phyloP scores from a whole-genome alignment of 2,888 invertebrate genomes.

The Caenorhabditis doughertyi region DNA sequence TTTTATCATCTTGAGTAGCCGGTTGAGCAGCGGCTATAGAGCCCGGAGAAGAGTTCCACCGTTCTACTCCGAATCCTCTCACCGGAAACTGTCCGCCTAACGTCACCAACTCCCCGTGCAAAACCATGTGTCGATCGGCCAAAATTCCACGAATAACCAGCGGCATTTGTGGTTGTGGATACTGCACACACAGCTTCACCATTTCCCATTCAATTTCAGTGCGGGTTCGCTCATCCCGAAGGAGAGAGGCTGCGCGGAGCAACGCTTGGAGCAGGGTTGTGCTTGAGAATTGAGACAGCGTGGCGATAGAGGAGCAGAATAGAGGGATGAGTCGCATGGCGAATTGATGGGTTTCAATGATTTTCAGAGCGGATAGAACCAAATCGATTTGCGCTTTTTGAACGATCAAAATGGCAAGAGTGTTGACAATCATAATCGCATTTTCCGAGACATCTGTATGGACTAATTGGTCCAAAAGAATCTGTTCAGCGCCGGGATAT shows the following conservation, averaged over 20 bases:
- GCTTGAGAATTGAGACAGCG: conserved; percentile 65
- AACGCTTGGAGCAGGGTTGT: conserved; percentile 59
- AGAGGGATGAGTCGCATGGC: conserved; percentile 71
- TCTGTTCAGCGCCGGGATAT: conserved; percentile 64
- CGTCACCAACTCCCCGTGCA: conserved; percentile 70
- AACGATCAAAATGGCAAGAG: conserved; percentile 76
- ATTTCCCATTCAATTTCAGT: conserved; percentile 80
- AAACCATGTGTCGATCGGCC: conserved; percentile 61
- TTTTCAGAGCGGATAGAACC: conserved; percentile 60
- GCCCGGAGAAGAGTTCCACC: conserved; percentile 78
- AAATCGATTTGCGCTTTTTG: conserved; percentile 78
- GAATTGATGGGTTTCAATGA: conserved; percentile 69
- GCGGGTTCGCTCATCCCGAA: conserved; percentile 70
- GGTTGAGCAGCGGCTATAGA: conserved; percentile 52
- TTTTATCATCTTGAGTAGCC: conserved; percentile 46
- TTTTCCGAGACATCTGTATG: conserved; percentile 57
- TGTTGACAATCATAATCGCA: conserved; percentile 76
- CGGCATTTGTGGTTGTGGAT: conserved; percentile 58
- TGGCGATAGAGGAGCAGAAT: conserved; percentile 72
- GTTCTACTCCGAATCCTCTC: conserved; percentile 76
- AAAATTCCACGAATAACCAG: conserved; percentile 61
- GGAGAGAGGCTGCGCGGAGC: conserved; percentile 54
- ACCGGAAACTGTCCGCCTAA: conserved; percentile 78
- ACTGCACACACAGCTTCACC: conserved; percentile 70
- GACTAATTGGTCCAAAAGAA: conserved; percentile 63